Percentiles rank a stretch among this genome's conserved stretches.
Evolutionary conservation across 92 coral and sea anemone genomes (phyloP).

Genomic region (Porites divaricata): DNA sequence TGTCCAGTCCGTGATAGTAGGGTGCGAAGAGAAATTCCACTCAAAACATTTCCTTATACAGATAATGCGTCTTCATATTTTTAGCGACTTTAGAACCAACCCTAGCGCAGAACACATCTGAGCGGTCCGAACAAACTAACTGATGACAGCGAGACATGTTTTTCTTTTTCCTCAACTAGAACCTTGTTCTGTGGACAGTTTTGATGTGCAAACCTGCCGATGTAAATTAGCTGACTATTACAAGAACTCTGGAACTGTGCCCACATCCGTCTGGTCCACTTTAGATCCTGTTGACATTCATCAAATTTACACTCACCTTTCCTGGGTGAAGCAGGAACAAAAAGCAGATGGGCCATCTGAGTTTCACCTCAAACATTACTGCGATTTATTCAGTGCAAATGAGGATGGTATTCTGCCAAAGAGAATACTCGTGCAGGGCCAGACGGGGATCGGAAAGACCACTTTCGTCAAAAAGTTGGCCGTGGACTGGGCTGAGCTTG

Average conservation of each 20-base stretch:
- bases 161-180: not conserved
- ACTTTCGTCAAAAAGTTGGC: conserved; percentile 20
- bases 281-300: not conserved
- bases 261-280: conserved; percentile 32
- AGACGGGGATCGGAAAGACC: conserved; percentile 41
- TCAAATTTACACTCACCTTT: conserved; percentile 25
- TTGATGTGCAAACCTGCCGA: conserved; percentile 11
- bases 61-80: too few relatives aligned
- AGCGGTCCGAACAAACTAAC: too few relatives aligned
- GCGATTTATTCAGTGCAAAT: not conserved
- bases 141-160: too few relatives aligned
- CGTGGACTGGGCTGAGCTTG: conserved; percentile 26
- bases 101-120: too few relatives aligned
- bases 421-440: conserved; percentile 36
- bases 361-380: too few relatives aligned
- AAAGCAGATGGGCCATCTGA: not conserved
- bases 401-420: not conserved
- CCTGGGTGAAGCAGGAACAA: conserved; percentile 12
- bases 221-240: conserved; percentile 25
- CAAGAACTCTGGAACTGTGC: conserved; percentile 21
- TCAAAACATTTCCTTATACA: too few relatives aligned
- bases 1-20: too few relatives aligned
- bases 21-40: too few relatives aligned
- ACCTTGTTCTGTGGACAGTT: not conserved
- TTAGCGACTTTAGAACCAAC: too few relatives aligned